These are phyloP conservation scores for Leptoclinus maculatus DNA, from an alignment of 2,797 vertebrate species.

Conservation along the genomic window DNA sequence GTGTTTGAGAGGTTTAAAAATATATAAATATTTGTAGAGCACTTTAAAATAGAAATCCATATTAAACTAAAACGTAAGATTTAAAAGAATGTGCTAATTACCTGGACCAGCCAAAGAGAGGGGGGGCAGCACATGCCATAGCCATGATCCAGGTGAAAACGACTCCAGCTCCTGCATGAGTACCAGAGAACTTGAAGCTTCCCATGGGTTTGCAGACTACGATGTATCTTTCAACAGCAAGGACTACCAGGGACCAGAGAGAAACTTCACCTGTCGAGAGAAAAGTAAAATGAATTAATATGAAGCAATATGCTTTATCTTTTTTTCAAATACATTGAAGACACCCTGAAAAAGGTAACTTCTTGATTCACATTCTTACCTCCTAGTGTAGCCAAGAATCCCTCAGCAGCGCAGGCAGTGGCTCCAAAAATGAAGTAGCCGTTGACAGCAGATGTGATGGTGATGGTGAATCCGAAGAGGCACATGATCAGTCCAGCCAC, in stretches of 20 bases:
- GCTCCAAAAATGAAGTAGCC: constrained; percentile 86
- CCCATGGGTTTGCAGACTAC: constrained; percentile 90
- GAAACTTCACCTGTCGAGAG: constrained; percentile 69
- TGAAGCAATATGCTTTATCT: too few species aligned
- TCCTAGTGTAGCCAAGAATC: constrained; percentile 86
- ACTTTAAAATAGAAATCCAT: neutral
- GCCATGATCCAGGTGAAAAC: constrained; percentile 87
- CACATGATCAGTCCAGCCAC: constrained; percentile 80
- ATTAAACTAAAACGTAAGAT: neutral
- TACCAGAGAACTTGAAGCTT: constrained; percentile 84
- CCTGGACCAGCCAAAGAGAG: constrained; percentile 88
- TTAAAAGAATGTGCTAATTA: constrained; percentile 35
- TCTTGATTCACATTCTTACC: too few species aligned
- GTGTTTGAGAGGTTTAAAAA: neutral
- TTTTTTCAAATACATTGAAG: too few species aligned
- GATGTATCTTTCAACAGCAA: constrained; percentile 83
- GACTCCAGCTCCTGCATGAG: constrained; percentile 80
- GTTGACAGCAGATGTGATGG: constrained; percentile 79
- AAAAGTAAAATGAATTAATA: too few species aligned
- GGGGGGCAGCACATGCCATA: constrained; percentile 78
- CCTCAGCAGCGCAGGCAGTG: constrained; percentile 77
- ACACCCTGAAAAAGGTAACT: too few species aligned
- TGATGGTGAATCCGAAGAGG: constrained; percentile 84
- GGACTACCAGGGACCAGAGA: constrained; percentile 81
- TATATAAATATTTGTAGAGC: neutral